Evolutionary conservation across 2,888 invertebrate species (phyloP), one percentile per base, ranked within the genome.

Genomic region (Apomyelois bistriatella): DNA sequence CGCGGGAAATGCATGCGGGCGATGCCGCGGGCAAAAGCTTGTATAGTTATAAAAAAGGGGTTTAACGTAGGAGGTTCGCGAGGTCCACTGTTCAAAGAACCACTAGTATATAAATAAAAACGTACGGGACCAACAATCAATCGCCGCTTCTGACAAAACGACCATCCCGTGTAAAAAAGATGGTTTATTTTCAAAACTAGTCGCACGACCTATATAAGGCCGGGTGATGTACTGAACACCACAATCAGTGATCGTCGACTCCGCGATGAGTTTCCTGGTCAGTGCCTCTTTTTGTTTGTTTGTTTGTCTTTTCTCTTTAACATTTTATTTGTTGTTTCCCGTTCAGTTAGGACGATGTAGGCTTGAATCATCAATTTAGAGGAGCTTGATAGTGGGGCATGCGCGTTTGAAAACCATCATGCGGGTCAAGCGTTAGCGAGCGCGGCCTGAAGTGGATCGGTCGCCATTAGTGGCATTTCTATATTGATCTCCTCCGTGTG

Each of bases 131-230:
- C 9, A 46, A 32, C 1, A 0, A 32, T 9, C 3, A 13, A 38
- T 15, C 1, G 13, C 35, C 37, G 37, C 5, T 38, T 13, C 37
- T 13, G 13, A 13, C 37, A 38, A 13, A 15, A 10, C 15, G 13
- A 46, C 15, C 15, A 32, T 46, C 16, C 46, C 46, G 28, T 35
- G 32, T 30, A 46, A 43, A 37, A 43, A 46, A 46, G 32, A 35
- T 46, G 46, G 12, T 32, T 46, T 46, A 46, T 46, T 46, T 46
- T 46, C 10, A 32, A 32, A 46, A 46, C 46, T 30, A 46, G 32
- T 22, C 17, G 9, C 16, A 13, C 15, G 40, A 15, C 40, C 46
- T 35, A 46, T 46, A 46, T 46, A 46, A 35, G 15, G 12, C 12
- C 28, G 4, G 16, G 9, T n/a, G 46, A 9, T 7, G 32, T 8